Base-by-base conservation (phyloP, 2,888 invertebrate genomes). In the Rhorus exstirpatorius region DNA sequence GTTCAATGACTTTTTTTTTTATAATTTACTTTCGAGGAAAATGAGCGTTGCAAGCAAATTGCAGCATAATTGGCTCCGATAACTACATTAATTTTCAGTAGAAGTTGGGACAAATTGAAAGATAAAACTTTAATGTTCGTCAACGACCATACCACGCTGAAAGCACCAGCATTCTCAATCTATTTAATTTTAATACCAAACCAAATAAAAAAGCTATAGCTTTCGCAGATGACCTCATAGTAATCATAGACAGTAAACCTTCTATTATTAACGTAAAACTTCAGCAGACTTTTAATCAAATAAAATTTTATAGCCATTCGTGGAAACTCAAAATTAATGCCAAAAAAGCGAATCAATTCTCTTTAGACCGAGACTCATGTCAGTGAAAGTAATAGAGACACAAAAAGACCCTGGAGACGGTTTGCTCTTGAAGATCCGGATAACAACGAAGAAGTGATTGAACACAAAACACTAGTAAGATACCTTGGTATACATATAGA, bases 301-400 rank as follows among this genome's bases (percentile, higher is more conserved):
- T 85, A 0, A 65, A 83, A 74, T 17, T 14, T 24, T 86, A 78
- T 63, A 84, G 76, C 14, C 21, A 58, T 8, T 41, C 75, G 0
- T 85, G 85, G 85, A 85, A 85, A 81, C 35, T 85, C 8, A 87
- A 83, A 79, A 83, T 84, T 24, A 87, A 85, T 31, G 46, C 67
- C 0, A 58, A 67, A 0, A 84, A 84, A 44, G 84, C n/a, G 79
- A 84, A 72, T 51, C 82, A 0, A 84, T 84, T 10, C 19, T 84
- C 0, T 84, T 84, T 31, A 53, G 68, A 35, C 70, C 79, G 0
- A 31, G 65, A 2, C 31, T 31, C n/a, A n/a, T n/a, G n/a, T 84
- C 10, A 35, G 35, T 12, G 8, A 35, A 3, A 41, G 72, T 6
- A 70, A 68, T 35, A 21, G 51, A 41, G 71, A 81, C 26, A 46